Evolutionary conservation across 2,888 invertebrate species (phyloP).

Genomic region (Cinara cedri): DNA sequence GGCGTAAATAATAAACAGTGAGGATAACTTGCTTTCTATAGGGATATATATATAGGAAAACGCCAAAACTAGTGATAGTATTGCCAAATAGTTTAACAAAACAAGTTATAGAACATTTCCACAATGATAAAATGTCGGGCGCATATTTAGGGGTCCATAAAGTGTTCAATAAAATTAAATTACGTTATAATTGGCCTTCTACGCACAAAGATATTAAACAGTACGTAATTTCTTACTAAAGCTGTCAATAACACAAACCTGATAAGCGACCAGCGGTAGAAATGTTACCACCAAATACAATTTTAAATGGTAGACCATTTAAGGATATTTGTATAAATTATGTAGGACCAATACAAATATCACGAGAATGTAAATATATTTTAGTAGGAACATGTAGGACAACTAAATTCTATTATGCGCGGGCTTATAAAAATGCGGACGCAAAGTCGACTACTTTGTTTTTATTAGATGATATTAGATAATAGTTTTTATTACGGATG

Average conservation of each 20-base stretch:
- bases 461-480: background rate
- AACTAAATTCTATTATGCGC: conserved; percentile 2
- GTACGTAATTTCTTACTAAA: background rate
- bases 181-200: background rate
- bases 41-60: too few species aligned
- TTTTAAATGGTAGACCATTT: background rate
- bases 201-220: background rate
- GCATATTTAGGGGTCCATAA: conserved; percentile 16
- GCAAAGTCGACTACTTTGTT: background rate
- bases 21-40: background rate
- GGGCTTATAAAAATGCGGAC: background rate
- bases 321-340: conserved; percentile 14
- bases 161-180: conserved; percentile 10
- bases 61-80: background rate
- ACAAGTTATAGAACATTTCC: background rate
- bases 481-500: background rate
- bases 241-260: background rate
- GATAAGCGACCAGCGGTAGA: background rate
- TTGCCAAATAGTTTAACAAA: background rate
- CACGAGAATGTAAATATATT: conserved; percentile 9
- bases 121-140: background rate
- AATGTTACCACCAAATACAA: background rate
- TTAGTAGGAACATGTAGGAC: background rate
- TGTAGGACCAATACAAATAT: background rate
- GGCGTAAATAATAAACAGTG: background rate